These are phyloP conservation scores for Syngnathus typhle DNA, from an alignment of 2,113 vertebrate genomes.

Conservation along the genomic window DNA sequence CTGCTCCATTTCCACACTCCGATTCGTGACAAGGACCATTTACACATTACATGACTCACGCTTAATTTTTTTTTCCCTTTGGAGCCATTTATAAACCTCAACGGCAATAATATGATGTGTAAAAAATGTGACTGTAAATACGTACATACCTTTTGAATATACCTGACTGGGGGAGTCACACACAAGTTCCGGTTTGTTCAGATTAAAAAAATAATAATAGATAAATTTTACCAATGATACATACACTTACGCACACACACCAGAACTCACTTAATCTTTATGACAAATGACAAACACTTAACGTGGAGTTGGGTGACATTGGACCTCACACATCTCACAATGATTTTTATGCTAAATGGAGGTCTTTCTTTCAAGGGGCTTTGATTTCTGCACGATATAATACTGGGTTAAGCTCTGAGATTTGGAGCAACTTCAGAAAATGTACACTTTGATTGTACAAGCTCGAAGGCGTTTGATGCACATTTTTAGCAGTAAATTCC, in stretches of 20 bases:
- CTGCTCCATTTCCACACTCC: too few relatives aligned
- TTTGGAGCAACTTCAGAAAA: not conserved
- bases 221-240: not conserved
- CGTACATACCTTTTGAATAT: not conserved
- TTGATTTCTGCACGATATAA: not conserved
- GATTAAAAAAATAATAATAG: not conserved
- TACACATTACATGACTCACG: not conserved
- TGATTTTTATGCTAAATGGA: not conserved
- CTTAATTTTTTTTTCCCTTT: not conserved
- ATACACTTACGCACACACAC: not conserved
- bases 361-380: not conserved
- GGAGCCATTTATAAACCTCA: not conserved
- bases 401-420: not conserved
- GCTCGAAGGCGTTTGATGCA: not conserved
- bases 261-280: not conserved
- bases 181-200: not conserved
- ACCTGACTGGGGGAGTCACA: not conserved
- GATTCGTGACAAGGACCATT: too few relatives aligned
- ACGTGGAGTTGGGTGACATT: not conserved
- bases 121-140: not conserved
- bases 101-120: not conserved
- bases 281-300: not conserved
- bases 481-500: slow-evolving; percentile 32
- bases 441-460: not conserved
- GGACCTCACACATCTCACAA: not conserved